Evolutionary conservation across 2,888 invertebrate genomes (phyloP), one percentile per base, ranked within the genome.

Genomic region (Choristoneura rosaceana): DNA sequence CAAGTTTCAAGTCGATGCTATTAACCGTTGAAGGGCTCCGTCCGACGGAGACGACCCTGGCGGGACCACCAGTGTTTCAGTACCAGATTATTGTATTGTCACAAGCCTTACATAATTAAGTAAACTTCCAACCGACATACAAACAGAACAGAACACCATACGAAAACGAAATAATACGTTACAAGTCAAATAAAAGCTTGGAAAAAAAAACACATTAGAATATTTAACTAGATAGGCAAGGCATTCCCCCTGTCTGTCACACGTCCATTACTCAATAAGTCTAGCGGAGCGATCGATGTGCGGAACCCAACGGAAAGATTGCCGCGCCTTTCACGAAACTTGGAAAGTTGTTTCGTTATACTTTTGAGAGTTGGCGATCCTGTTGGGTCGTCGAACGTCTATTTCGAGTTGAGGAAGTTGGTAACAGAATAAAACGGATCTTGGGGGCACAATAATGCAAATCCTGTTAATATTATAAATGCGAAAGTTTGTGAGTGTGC

Each of bases 301-400:
- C 41, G 61, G 61, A 61, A 41, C 61, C 61, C 61, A 41, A n/a
- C 41, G 34, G 41, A 15, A 14, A n/a, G 17, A 61, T 10, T n/a
- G 34, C 41, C 15, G 61, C 59, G 59, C 59, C 59, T 61, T 38
- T 61, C 61, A 41, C 61, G 61, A 61, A 61, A 61, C 61, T 61
- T 61, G 61, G 61, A 61, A 61, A 61, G 61, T 61, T 61, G 61
- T 61, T 17, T 15, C 61, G 61, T 34, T 61, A 59, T 34, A 34
- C 59, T 59, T 34, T 33, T 38, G 4, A 34, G 33, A 59, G 59
- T 59, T 59, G 38, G n/a, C 59, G 38, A 59, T 59, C 59, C 59
- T n/a, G 59, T 59, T 38, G 58, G 34, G 17, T 4, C 12, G 55
- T 55, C 25, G 55, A 25, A 55, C 17, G 55, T 25, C 55, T 55